Conservation (phyloP, 2,113 vertebrate genomes). For the Anolis carolinensis region DNA sequence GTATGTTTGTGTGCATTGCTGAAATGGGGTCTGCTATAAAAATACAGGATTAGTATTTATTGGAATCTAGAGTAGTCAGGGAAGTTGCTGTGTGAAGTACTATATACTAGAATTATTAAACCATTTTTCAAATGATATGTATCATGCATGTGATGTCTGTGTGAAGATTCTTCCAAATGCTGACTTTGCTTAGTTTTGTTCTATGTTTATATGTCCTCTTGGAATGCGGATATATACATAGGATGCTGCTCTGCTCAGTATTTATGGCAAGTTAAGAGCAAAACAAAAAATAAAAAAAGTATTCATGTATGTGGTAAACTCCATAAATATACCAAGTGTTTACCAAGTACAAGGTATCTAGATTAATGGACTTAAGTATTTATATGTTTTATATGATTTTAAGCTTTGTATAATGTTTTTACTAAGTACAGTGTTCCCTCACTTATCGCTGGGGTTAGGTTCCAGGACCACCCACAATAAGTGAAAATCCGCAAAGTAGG, state of each 20-base stretch:
- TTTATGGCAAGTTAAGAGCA: background rate
- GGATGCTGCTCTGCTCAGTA: conserved; percentile 8
- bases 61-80: background rate
- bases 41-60: conserved; percentile 6
- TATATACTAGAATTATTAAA: background rate
- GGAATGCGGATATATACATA: background rate
- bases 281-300: background rate
- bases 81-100: background rate
- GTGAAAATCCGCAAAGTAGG: too few relatives aligned
- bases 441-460: too few relatives aligned
- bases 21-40: background rate
- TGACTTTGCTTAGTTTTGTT: conserved; percentile 3
- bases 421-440: too few relatives aligned
- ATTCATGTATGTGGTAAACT: background rate
- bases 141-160: background rate
- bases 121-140: background rate
- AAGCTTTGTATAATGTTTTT: too few relatives aligned
- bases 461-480: too few relatives aligned
- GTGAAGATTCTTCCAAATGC: conserved; percentile 17
- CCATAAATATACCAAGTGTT: background rate
- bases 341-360: too few relatives aligned
- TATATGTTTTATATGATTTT: too few relatives aligned
- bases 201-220: background rate
- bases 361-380: too few relatives aligned
- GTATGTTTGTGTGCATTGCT: conserved; percentile 23